Conservation (phyloP, 1,140 invertebrate species). For the Ruditapes philippinarum region DNA sequence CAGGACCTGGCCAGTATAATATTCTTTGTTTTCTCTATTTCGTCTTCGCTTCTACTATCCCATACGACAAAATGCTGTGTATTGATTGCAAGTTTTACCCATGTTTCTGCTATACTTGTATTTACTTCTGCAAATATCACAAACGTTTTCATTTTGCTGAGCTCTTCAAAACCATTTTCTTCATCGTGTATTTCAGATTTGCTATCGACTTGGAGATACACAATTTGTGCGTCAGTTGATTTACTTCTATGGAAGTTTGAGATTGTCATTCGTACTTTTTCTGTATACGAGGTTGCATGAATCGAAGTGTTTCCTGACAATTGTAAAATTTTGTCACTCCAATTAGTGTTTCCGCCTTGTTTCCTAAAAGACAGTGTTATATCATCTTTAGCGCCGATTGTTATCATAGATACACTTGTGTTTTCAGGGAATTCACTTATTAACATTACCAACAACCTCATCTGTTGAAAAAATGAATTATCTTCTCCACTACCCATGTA, state of each 20-base stretch:
- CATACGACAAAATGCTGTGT: neutral
- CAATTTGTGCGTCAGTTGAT: neutral
- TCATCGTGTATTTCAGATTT: neutral
- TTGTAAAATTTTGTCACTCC: neutral
- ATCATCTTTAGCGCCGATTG: neutral
- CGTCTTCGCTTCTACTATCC: too few species aligned
- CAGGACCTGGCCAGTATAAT: too few species aligned
- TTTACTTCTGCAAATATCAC: neutral
- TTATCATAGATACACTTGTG: neutral
- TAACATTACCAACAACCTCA: neutral
- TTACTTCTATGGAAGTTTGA: neutral
- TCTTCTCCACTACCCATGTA: neutral
- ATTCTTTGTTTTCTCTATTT: too few species aligned
- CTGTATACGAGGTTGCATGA: neutral
- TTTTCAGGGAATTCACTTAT: neutral
- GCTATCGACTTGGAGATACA: neutral
- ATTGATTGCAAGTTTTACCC: neutral
- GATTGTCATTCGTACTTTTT: neutral
- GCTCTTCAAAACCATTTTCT: neutral
- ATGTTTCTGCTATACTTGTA: neutral
- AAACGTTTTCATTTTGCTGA: neutral
- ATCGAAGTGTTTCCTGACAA: neutral
- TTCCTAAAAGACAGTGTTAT: neutral
- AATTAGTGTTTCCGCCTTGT: neutral
- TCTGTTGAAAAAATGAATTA: neutral